A percentile compares a stretch with the other conserved stretches of the same genome.
phyloP scores from a whole-genome alignment of 2,888 invertebrate genomes.

The Chirona hameri region DNA sequence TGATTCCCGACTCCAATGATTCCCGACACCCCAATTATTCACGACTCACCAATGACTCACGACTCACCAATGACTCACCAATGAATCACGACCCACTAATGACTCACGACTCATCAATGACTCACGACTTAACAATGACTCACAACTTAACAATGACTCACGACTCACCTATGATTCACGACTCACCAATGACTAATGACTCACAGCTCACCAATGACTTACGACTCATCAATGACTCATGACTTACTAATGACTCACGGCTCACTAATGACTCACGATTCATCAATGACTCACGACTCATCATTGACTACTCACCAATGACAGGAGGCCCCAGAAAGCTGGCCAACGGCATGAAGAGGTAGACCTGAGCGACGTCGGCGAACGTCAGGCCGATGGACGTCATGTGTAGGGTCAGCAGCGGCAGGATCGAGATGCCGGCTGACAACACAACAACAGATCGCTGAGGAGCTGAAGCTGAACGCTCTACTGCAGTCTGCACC shows the following conservation, averaged over 20 bases:
- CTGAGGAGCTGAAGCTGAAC: no score
- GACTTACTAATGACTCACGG: no score
- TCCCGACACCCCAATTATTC: no score
- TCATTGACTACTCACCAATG: constrained; percentile 33
- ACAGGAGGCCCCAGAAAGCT: constrained; percentile 69
- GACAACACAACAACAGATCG: constrained; percentile 3
- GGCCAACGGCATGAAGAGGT: constrained; percentile 78
- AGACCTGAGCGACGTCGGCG: constrained; percentile 81
- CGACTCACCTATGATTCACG: not conserved
- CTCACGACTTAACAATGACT: no score
- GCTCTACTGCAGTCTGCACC: no score
- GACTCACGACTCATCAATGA: no score
- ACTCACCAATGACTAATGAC: constrained; percentile 37
- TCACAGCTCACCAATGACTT: no score
- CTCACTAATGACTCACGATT: not conserved
- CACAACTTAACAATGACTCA: not conserved
- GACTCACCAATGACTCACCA: no score
- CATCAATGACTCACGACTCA: constrained; percentile 35
- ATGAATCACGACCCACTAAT: no score
- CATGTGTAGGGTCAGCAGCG: constrained; percentile 87
- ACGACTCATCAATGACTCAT: no score
- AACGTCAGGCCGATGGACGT: constrained; percentile 80
- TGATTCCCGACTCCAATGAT: no score
- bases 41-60: no score
- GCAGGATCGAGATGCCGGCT: constrained; percentile 70